Percentiles rank a stretch among this genome's conserved stretches.
These are phyloP conservation scores for Baccha elongata DNA, from an alignment of 2,888 invertebrate genomes.

Conservation along the genomic window DNA sequence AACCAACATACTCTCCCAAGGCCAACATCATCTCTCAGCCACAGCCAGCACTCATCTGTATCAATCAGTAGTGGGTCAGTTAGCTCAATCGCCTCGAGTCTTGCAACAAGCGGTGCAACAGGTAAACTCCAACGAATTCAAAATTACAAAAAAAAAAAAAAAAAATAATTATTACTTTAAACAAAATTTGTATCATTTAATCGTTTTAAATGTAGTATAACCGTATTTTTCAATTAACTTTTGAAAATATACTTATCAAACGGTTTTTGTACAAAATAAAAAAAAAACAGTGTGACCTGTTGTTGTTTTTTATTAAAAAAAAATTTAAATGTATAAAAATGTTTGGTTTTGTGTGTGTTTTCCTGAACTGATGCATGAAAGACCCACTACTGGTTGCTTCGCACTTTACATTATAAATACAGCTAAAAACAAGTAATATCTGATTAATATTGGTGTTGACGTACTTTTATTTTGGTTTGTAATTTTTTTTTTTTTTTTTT, in stretches of 20 bases:
- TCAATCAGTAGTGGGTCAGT: conserved; percentile 85
- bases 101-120: conserved; percentile 83
- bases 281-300: conserved; percentile 9
- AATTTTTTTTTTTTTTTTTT: too few species aligned
- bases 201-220: conserved; percentile 35
- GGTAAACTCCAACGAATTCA: conserved; percentile 78
- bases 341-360: conserved; percentile 68
- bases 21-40: conserved; percentile 92
- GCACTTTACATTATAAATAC: conserved; percentile 53
- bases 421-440: conserved; percentile 19
- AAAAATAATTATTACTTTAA: background rate
- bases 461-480: conserved; percentile 6
- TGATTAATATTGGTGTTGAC: conserved; percentile 42
- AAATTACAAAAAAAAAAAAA: conserved; percentile 28
- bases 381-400: conserved; percentile 81
- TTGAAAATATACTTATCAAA: conserved; percentile 14
- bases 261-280: conserved; percentile 17
- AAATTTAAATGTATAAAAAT: conserved; percentile 40
- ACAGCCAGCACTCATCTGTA: conserved; percentile 84
- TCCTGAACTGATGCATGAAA: conserved; percentile 79
- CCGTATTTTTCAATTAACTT: background rate
- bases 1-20: conserved; percentile 83
- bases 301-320: conserved; percentile 32
- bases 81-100: conserved; percentile 86
- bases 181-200: conserved; percentile 32